Percentiles rank a stretch among this genome's conserved stretches.
These are phyloP conservation scores for Mormoops blainvillei DNA, from an alignment of 2,113 vertebrate genomes.

Conservation along the genomic window DNA sequence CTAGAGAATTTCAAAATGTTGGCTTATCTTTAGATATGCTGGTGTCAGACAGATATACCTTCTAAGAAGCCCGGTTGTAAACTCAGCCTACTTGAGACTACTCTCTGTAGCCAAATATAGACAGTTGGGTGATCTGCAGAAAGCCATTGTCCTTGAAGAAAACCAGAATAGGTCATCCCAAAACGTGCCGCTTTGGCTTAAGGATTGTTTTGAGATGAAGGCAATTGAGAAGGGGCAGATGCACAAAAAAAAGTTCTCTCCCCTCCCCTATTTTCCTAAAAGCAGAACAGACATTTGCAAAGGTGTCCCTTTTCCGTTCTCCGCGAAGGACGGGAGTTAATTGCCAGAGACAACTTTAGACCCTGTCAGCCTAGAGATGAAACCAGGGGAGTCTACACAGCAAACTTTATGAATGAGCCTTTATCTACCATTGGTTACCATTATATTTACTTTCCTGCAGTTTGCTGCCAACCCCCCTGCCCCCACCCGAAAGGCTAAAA, in stretches of 20 bases:
- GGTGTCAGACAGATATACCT: neutral
- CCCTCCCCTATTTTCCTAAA: neutral
- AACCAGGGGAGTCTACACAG: neutral
- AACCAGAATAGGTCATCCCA: neutral
- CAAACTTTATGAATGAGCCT: neutral
- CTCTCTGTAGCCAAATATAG: neutral
- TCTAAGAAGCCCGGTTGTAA: neutral
- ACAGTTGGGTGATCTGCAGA: neutral
- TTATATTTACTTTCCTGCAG: neutral
- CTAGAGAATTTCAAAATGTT: neutral
- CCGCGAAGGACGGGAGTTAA: neutral
- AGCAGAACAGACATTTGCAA: neutral
- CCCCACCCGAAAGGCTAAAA: neutral
- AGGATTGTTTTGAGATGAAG: neutral
- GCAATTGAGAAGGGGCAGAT: neutral
- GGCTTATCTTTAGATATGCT: neutral
- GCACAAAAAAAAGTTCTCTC: neutral
- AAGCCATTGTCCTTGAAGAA: neutral
- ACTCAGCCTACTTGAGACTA: neutral
- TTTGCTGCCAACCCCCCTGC: neutral
- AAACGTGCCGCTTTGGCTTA: neutral
- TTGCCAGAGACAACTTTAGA: neutral
- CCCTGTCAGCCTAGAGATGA: neutral
- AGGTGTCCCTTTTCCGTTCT: neutral
- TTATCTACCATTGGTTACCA: neutral